Percentiles rank a stretch among this genome's conserved stretches.
Evolutionary conservation across 2,797 vertebrate species (phyloP).

Genomic region (Pangasius djambal): DNA sequence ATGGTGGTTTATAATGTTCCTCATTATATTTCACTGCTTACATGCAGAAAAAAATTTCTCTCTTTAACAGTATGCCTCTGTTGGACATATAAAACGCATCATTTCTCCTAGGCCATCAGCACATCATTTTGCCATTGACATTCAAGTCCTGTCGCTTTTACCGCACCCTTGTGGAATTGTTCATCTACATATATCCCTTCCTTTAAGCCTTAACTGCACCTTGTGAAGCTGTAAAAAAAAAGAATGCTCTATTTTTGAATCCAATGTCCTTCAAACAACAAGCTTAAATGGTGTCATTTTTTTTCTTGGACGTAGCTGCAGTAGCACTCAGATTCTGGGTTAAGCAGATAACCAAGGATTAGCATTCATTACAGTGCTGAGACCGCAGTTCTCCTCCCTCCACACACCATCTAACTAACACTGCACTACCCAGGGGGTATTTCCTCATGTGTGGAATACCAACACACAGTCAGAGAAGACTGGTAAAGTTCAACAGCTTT

Average conservation of each 20-base stretch:
- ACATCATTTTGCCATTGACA: slow-evolving; percentile 8
- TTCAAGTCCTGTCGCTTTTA: neutral
- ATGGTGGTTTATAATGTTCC: neutral
- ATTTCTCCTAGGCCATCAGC: neutral
- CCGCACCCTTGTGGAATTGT: neutral
- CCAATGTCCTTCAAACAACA: neutral
- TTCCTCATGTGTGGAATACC: neutral
- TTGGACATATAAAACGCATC: slow-evolving; percentile 6
- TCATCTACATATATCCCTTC: neutral
- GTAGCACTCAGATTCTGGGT: slow-evolving; percentile 51
- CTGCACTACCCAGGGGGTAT: neutral
- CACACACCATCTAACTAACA: neutral
- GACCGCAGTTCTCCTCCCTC: slow-evolving; percentile 31
- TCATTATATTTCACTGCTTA: slow-evolving; percentile 26
- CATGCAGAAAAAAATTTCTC: neutral
- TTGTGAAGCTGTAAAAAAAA: neutral
- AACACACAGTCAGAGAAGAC: neutral
- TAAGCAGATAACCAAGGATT: slow-evolving; percentile 75
- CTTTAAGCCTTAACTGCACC: neutral
- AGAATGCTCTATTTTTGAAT: neutral
- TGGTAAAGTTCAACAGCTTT: neutral
- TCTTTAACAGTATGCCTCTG: neutral
- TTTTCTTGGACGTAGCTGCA: neutral
- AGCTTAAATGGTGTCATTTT: neutral
- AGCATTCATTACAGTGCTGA: slow-evolving; percentile 70